phyloP scores from a whole-genome alignment of 1,140 invertebrate species.

The Aleiodes sp. region DNA sequence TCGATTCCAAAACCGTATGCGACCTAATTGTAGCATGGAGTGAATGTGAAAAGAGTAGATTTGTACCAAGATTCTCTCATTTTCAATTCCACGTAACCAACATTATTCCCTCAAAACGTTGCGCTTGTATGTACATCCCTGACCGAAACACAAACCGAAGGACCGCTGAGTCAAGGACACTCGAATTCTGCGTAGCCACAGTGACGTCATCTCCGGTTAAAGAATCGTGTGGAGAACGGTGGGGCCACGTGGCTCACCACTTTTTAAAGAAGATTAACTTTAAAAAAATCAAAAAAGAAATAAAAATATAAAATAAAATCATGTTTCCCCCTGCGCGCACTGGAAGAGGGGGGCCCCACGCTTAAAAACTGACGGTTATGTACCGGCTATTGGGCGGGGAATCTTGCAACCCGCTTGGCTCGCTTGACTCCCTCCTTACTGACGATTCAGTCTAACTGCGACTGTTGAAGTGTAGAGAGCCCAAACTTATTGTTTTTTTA shows the following conservation, averaged over 20 bases:
- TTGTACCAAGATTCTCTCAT: too few relatives aligned
- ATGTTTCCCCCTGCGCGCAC: neutral
- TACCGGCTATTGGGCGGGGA: slow-evolving; percentile 40
- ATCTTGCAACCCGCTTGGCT: slow-evolving; percentile 38
- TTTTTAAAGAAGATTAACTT: too few relatives aligned
- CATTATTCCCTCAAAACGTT: neutral
- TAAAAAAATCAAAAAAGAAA: neutral
- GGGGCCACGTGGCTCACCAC: slow-evolving; percentile 53
- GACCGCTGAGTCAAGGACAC: slow-evolving; percentile 18
- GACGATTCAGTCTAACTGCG: slow-evolving; percentile 48
- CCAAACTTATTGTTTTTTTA: neutral
- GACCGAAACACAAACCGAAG: slow-evolving; percentile 11
- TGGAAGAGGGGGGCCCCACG: neutral
- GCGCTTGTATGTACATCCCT: slow-evolving; percentile 16
- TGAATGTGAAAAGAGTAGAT: neutral
- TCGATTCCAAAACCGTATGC: slow-evolving; percentile 16
- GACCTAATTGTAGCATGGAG: slow-evolving; percentile 22
- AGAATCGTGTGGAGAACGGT: slow-evolving; percentile 46
- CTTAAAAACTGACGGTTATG: slow-evolving; percentile 17
- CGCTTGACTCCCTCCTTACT: slow-evolving; percentile 35
- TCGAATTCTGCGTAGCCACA: slow-evolving; percentile 19
- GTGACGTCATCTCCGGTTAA: slow-evolving; percentile 49
- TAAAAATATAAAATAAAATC: neutral
- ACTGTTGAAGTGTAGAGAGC: slow-evolving; percentile 40
- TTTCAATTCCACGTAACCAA: neutral